These are phyloP conservation scores for Myopa testacea DNA, from an alignment of 2,888 invertebrate species.

Conservation along the genomic window DNA sequence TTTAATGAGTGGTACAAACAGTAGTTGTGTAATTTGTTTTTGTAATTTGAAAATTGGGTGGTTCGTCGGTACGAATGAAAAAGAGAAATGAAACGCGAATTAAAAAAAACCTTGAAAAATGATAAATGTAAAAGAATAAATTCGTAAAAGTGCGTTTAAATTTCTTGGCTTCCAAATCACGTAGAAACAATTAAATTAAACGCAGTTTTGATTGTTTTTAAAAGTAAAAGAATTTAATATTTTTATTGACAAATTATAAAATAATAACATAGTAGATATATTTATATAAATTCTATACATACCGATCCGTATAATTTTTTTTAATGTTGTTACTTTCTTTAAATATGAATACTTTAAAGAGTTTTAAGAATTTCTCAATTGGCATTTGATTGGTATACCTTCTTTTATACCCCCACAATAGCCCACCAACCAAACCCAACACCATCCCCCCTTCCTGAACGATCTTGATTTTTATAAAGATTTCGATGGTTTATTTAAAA, in stretches of 20 bases:
- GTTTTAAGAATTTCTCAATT: not conserved
- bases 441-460: too few relatives aligned
- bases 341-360: slow-evolving; percentile 17
- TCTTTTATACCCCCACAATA: too few relatives aligned
- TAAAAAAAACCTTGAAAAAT: slow-evolving; percentile 39
- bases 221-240: not conserved
- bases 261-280: slow-evolving; percentile 31
- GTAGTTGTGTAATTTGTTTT: not conserved
- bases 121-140: slow-evolving; percentile 12
- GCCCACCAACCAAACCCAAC: too few relatives aligned
- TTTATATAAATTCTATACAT: slow-evolving; percentile 53
- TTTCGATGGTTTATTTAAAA: too few relatives aligned
- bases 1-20: not conserved
- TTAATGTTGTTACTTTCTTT: slow-evolving; percentile 45
- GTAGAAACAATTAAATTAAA: slow-evolving; percentile 12
- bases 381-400: too few relatives aligned
- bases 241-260: slow-evolving; percentile 28
- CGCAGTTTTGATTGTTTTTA: slow-evolving; percentile 9
- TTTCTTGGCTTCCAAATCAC: slow-evolving; percentile 7
- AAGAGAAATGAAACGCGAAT: slow-evolving; percentile 49
- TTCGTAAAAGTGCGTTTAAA: slow-evolving; percentile 29
- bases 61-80: slow-evolving; percentile 46
- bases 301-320: slow-evolving; percentile 55
- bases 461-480: too few relatives aligned
- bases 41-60: slow-evolving; percentile 27